These are phyloP conservation scores for Tigriopus californicus DNA, from an alignment of 2,888 invertebrate species.

Conservation along the genomic window DNA sequence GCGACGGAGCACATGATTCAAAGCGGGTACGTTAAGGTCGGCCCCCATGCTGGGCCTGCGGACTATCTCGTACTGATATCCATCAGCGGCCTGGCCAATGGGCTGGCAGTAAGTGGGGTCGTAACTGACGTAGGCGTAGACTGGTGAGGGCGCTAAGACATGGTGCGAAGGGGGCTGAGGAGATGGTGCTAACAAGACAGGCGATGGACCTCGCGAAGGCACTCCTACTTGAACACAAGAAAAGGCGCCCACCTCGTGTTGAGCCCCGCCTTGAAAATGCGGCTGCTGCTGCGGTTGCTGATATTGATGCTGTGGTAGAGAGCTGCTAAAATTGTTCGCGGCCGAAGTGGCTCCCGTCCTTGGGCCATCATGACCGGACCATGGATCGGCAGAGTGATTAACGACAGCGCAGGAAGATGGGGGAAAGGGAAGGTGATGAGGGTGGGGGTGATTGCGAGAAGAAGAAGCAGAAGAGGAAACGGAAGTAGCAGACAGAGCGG, in stretches of 20 bases:
- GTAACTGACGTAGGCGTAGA: conserved; percentile 6
- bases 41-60: conserved; percentile 12
- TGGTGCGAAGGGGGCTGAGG: neutral
- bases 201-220: neutral
- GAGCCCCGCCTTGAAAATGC: neutral
- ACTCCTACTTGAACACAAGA: neutral
- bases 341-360: too few species aligned
- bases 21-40: neutral
- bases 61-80: conserved; percentile 15
- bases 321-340: neutral
- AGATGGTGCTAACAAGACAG: neutral
- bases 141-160: conserved; percentile 9
- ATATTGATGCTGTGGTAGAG: neutral
- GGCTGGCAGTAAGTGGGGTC: conserved; percentile 16
- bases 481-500: neutral
- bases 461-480: too few species aligned
- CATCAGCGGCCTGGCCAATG: conserved; percentile 16
- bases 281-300: neutral
- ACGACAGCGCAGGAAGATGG: too few species aligned
- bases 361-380: too few species aligned
- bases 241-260: neutral
- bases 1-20: neutral
- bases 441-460: too few species aligned
- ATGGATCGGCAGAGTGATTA: too few species aligned
- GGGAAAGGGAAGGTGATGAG: too few species aligned